These are phyloP conservation scores for Galago senegalensis DNA, from an alignment of 2,797 vertebrate genomes.

Conservation along the genomic window DNA sequence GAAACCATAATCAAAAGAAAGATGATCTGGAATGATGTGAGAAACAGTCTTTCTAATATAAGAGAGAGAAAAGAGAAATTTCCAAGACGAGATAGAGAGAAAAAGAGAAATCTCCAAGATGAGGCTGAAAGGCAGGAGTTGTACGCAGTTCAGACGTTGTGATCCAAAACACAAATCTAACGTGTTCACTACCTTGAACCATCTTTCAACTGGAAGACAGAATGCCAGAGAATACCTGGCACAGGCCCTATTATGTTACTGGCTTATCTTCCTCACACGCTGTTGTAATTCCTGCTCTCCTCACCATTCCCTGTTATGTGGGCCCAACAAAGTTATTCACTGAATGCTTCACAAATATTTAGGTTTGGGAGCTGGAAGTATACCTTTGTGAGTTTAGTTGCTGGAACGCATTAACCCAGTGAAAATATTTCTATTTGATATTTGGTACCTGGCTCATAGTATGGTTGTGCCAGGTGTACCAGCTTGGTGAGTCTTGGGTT, in stretches of 20 bases:
- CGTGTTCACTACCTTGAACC: too few relatives aligned
- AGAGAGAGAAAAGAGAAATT: background rate
- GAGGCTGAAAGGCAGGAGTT: too few relatives aligned
- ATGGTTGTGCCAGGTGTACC: background rate
- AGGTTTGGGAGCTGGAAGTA: background rate
- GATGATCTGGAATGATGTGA: background rate
- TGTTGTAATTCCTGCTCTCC: background rate
- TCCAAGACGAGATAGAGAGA: background rate
- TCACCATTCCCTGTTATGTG: background rate
- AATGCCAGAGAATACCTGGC: too few relatives aligned
- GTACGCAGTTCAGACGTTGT: background rate
- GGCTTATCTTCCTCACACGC: background rate
- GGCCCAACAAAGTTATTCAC: background rate
- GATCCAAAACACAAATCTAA: background rate
- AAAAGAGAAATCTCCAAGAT: background rate
- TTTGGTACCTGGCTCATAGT: background rate
- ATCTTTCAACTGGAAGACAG: background rate
- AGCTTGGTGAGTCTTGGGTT: background rate
- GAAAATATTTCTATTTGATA: background rate
- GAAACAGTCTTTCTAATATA: background rate
- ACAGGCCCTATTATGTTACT: background rate
- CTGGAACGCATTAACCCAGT: accelerated
- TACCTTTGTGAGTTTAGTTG: background rate
- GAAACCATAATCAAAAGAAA: background rate
- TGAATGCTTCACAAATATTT: background rate